Evolutionary conservation across 2,888 invertebrate species (phyloP).

Genomic region (Pantelozetes paolii): DNA sequence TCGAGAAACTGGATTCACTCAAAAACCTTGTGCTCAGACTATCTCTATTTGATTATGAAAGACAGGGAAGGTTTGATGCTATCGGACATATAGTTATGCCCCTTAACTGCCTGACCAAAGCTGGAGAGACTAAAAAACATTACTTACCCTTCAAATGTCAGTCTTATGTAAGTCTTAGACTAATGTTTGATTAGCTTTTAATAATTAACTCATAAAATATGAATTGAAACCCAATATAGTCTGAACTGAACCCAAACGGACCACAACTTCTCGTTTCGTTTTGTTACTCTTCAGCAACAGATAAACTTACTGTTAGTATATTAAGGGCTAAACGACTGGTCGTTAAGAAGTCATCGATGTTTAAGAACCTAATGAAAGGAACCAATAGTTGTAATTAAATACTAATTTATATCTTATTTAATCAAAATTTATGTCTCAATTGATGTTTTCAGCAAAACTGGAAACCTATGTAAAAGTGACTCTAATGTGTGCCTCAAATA

Average conservation of each 20-base stretch:
- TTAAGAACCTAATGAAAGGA: neutral
- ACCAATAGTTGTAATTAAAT: constrained; percentile 1
- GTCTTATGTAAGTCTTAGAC: constrained; percentile 40
- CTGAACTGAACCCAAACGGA: constrained; percentile 3
- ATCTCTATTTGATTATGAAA: constrained; percentile 50
- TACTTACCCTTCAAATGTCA: constrained; percentile 42
- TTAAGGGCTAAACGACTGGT: neutral
- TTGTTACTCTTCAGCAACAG: neutral
- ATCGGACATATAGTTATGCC: constrained; percentile 51
- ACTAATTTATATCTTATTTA: neutral
- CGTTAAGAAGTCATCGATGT: neutral
- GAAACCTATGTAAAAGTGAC: constrained; percentile 50
- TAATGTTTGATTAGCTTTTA: neutral
- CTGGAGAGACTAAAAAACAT: constrained; percentile 31
- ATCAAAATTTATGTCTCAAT: neutral
- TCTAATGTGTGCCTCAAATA: constrained; percentile 49
- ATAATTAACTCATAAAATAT: neutral
- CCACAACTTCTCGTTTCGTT: constrained; percentile 18
- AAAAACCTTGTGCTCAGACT: constrained; percentile 48
- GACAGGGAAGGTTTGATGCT: constrained; percentile 51
- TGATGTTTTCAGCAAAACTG: constrained; percentile 44
- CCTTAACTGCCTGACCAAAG: constrained; percentile 46
- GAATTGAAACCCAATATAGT: neutral
- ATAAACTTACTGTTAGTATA: constrained; percentile 9
- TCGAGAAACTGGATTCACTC: constrained; percentile 48